Evolutionary conservation across 2,797 vertebrate genomes (phyloP).

Genomic region (Rhinoraja longicauda): DNA sequence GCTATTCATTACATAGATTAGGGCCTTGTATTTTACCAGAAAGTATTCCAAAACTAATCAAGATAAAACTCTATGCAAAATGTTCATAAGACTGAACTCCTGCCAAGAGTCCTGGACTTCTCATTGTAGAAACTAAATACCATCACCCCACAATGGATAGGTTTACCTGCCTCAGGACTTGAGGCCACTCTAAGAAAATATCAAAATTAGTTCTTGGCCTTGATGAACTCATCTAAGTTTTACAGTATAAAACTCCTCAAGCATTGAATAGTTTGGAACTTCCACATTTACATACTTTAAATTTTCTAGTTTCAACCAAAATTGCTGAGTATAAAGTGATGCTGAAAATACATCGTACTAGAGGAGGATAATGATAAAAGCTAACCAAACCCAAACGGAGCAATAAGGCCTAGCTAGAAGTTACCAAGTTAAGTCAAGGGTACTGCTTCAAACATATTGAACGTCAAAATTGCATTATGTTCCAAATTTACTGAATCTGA

Average conservation of each 20-base stretch:
- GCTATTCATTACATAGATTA: constrained; percentile 18
- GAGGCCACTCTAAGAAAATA: not conserved
- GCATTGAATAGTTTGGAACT: not conserved
- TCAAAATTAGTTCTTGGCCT: not conserved
- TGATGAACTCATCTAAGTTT: not conserved
- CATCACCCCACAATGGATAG: not conserved
- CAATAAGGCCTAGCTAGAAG: not conserved
- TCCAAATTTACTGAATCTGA: not conserved
- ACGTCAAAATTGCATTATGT: not conserved
- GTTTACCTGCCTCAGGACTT: not conserved
- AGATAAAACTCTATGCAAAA: not conserved
- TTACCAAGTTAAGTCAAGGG: not conserved
- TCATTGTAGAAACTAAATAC: not conserved
- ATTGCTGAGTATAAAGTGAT: not conserved
- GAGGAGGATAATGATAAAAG: not conserved
- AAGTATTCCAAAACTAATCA: constrained; percentile 23
- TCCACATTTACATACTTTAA: no score
- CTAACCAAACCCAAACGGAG: not conserved
- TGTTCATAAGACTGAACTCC: not conserved
- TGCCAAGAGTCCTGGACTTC: not conserved
- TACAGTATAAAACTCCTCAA: not conserved
- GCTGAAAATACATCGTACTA: no score
- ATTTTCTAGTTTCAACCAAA: not conserved
- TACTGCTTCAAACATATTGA: not conserved
- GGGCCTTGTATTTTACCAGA: not conserved